A percentile compares a stretch with the other conserved stretches of the same genome.
Conservation (phyloP, 2,888 invertebrate genomes). For the Lymantria dispar region DNA sequence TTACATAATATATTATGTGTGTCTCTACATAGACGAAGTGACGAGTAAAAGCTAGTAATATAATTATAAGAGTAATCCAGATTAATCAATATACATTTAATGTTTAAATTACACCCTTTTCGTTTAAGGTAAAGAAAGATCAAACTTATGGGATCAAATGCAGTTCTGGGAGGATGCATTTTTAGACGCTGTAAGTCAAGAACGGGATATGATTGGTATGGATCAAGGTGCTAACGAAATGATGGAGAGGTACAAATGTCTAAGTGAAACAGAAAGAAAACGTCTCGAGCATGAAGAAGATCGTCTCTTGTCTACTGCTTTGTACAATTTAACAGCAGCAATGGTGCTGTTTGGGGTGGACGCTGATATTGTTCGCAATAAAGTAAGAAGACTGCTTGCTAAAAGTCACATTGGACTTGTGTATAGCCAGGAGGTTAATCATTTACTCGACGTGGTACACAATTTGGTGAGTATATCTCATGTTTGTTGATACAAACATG, state of each 20-base stretch:
- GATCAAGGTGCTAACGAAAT: slow-evolving; percentile 99
- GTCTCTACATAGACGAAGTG: too few relatives aligned
- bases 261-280: slow-evolving; percentile 96
- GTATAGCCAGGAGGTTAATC: slow-evolving; percentile 98
- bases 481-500: too few relatives aligned
- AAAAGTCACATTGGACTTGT: slow-evolving; percentile 99
- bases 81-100: not conserved
- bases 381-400: slow-evolving; percentile 94
- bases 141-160: slow-evolving; percentile 98
- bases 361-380: slow-evolving; percentile 91
- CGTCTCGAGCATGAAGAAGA: slow-evolving; percentile 99
- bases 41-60: too few relatives aligned
- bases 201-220: slow-evolving; percentile 99
- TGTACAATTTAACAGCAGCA: slow-evolving; percentile 98
- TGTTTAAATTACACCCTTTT: not conserved
- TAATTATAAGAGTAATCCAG: too few relatives aligned
- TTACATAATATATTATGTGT: too few relatives aligned
- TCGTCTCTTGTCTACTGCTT: slow-evolving; percentile 94
- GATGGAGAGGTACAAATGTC: slow-evolving; percentile 98
- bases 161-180: slow-evolving; percentile 99
- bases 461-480: slow-evolving; percentile 87
- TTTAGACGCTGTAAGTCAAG: slow-evolving; percentile 98
- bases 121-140: slow-evolving; percentile 87
- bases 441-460: slow-evolving; percentile 96
- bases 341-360: slow-evolving; percentile 96